Percentiles rank a stretch among this genome's conserved stretches.
Evolutionary conservation across 2,113 vertebrate genomes (phyloP).

Genomic region (Bubalus kerabau): DNA sequence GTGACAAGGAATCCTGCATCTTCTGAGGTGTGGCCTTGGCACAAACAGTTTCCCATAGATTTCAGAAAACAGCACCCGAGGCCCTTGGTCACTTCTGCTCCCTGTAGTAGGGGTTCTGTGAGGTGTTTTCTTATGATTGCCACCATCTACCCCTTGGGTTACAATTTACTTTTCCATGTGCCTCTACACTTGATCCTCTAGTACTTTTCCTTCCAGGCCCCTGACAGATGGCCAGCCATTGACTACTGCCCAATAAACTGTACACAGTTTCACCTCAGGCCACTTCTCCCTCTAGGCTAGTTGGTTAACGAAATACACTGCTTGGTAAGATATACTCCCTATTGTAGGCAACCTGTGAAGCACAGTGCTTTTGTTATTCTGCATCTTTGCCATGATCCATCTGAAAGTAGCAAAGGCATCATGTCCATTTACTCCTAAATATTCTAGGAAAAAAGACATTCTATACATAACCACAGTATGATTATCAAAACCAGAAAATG

Average conservation of each 20-base stretch:
- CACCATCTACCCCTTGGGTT: background rate
- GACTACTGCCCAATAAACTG: background rate
- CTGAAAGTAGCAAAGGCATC: background rate
- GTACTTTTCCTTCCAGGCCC: background rate
- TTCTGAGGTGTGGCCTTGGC: background rate
- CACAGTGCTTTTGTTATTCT: background rate
- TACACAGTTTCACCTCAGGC: background rate
- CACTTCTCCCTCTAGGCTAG: background rate
- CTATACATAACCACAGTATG: background rate
- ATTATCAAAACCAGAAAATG: background rate
- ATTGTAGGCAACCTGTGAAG: background rate
- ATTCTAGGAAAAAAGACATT: background rate
- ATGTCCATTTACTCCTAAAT: background rate
- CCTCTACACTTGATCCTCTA: background rate
- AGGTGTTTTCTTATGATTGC: background rate
- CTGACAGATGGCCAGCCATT: background rate
- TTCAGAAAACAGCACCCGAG: background rate
- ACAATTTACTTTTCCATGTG: background rate
- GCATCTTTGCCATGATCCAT: background rate
- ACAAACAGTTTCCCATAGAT: background rate
- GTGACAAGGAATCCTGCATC: background rate
- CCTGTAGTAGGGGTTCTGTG: background rate
- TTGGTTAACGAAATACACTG: background rate
- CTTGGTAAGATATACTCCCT: background rate
- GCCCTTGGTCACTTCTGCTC: background rate